Conservation (phyloP, 2,888 invertebrate genomes). For the Melanophora roralis region DNA sequence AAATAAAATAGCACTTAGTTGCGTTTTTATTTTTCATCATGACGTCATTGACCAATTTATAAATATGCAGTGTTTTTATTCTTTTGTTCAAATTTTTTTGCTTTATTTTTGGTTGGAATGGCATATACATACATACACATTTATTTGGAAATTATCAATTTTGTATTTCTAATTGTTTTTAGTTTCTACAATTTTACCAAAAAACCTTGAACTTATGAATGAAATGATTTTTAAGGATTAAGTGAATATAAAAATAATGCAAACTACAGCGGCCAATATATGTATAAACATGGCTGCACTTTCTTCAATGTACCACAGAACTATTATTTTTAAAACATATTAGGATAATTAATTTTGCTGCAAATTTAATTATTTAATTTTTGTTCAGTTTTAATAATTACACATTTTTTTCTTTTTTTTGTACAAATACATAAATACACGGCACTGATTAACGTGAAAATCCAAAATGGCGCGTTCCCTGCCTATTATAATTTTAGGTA, state of each 20-base stretch:
- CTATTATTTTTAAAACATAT: no score
- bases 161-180: no score
- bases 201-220: slow-evolving; percentile 64
- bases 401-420: not conserved
- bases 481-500: slow-evolving; percentile 28
- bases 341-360: no score
- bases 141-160: no score
- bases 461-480: slow-evolving; percentile 67
- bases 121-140: no score
- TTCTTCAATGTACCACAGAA: not conserved
- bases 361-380: not conserved
- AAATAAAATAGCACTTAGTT: no score
- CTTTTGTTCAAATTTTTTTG: no score
- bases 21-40: no score
- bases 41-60: no score
- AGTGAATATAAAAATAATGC: not conserved
- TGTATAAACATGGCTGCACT: slow-evolving; percentile 22
- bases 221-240: slow-evolving; percentile 40
- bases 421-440: no score
- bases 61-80: not conserved
- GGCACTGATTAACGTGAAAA: no score
- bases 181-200: not conserved
- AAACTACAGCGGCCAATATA: slow-evolving; percentile 37
- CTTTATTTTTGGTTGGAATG: no score
- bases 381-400: not conserved